Evolutionary conservation across 2,113 vertebrate genomes (phyloP).

Genomic region (Carassius gibelio): DNA sequence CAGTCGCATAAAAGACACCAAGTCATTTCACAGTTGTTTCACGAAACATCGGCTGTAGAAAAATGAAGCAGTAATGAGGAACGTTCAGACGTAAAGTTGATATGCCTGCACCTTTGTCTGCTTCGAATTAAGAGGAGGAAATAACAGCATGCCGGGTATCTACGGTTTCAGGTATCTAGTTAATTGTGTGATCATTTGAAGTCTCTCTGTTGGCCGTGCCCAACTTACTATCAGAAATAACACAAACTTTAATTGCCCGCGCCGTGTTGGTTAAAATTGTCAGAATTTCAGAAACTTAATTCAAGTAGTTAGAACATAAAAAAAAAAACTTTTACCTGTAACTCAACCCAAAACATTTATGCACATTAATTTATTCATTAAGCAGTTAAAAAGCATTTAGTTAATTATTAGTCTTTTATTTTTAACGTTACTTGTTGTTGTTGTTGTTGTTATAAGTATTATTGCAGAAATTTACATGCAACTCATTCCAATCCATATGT

Average conservation of each 20-base stretch:
- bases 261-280: background rate
- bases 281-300: background rate
- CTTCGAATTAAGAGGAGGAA: conserved; percentile 27
- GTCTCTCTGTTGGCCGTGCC: background rate
- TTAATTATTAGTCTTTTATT: background rate
- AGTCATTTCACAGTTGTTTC: conserved; percentile 23
- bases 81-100: background rate
- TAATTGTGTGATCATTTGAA: conserved; percentile 28
- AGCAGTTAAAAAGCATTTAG: background rate
- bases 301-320: background rate
- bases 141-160: conserved; percentile 13
- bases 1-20: background rate
- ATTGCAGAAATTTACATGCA: too few species aligned
- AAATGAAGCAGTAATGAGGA: conserved; percentile 13
- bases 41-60: background rate
- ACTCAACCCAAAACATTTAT: too few species aligned
- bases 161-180: conserved; percentile 3
- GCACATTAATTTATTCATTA: background rate
- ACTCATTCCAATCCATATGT: too few species aligned
- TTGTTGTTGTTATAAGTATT: background rate
- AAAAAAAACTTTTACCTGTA: background rate
- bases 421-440: too few species aligned
- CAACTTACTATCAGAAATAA: background rate
- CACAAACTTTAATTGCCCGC: background rate
- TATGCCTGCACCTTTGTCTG: conserved; percentile 1